Evolutionary conservation across 2,113 vertebrate species (phyloP), one percentile per base, ranked within the genome.

Genomic region (Callipepla squamata): DNA sequence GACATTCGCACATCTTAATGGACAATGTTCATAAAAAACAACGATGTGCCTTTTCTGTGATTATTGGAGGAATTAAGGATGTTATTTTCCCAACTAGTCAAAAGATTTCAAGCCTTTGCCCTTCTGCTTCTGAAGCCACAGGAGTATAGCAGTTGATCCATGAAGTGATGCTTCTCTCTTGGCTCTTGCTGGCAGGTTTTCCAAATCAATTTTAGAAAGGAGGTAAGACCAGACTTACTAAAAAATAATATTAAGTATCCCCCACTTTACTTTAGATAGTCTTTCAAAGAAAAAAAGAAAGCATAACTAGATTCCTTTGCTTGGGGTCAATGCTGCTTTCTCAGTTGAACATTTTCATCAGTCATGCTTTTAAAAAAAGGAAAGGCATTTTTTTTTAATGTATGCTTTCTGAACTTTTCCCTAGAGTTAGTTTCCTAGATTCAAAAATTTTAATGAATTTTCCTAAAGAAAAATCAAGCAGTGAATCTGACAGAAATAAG

Each of bases 181-280:
- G 13, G 9, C 40, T 61, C 28, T 87, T 77, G 45, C 44, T 74
- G 73, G 13, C 42, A 92, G 36, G 26, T 45, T 77, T 92, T 94
- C 50, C 32, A 78, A 80, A 94, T n/a, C 55, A 70, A 22, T 93
- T 94, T 92, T 95, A 55, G 38, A 80, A 83, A 77, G 13, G 67
- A 91, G 75, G 9, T 82, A 87, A 81, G 63, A 59, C 26, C 61
- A 13, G 23, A 73, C 26, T 42, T 92, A 45, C 67, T 85, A 84
- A 77, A 88, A 78, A 86, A 50, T 70, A 86, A 50, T 70, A 70
- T 50, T 74, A 86, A 80, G 55, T 84, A 88, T 67, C 23, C 7
- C 7, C 36, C 34, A 18, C 30, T 45, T 62, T 11, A 58, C 38
- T 74, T 88, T 83, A 77, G 47, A 13, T 42, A 67, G 61, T 59